Conservation (phyloP, 2,113 vertebrate species). For the Clinocottus analis region DNA sequence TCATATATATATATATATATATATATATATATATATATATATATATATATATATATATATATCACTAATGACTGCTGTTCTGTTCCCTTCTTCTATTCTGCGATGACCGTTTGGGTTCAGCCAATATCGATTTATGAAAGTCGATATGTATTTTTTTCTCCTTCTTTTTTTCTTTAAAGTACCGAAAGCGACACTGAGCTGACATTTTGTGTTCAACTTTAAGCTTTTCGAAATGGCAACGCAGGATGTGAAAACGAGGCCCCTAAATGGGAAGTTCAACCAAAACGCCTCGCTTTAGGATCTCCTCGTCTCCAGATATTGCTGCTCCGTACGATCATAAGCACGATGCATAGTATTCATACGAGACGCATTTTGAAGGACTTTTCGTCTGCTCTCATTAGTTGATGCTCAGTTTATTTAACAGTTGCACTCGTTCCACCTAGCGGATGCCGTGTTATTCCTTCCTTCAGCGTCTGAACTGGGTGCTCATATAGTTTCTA, state of each 20-base stretch:
- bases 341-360: not conserved
- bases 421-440: not conserved
- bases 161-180: not conserved
- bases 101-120: not conserved
- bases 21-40: not conserved
- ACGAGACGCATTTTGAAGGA: not conserved
- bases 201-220: conserved; percentile 2
- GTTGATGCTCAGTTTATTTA: not conserved
- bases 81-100: not conserved
- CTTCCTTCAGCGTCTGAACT: not conserved
- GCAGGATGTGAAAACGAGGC: not conserved
- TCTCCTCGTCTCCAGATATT: conserved; percentile 3
- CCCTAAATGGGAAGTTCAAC: not conserved
- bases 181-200: not conserved
- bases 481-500: not conserved
- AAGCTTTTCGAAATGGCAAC: not conserved
- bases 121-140: not conserved
- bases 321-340: not conserved
- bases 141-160: not conserved
- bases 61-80: not conserved
- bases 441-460: too few species aligned
- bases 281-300: not conserved
- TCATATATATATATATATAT: not conserved
- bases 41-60: not conserved
- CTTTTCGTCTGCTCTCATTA: not conserved